phyloP scores from a whole-genome alignment of 2,888 invertebrate genomes.

The Oxytorus armatus region DNA sequence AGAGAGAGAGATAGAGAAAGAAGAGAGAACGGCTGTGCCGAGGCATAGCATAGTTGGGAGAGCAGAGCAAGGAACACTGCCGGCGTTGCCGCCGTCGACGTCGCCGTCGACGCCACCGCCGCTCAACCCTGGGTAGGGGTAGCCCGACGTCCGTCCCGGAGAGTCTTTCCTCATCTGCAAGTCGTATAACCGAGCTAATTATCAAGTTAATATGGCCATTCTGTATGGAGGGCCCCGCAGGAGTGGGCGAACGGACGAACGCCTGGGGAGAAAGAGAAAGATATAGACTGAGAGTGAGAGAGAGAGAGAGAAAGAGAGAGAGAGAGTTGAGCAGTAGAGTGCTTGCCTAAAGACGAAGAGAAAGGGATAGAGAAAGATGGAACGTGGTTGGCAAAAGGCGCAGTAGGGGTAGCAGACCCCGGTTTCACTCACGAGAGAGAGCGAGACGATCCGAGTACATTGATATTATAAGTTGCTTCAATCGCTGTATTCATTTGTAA shows the following conservation, averaged over 20 bases:
- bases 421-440: slow-evolving; percentile 74
- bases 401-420: slow-evolving; percentile 74
- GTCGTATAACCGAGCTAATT: slow-evolving; percentile 96
- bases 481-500: slow-evolving; percentile 90
- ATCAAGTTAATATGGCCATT: slow-evolving; percentile 95
- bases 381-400: slow-evolving; percentile 59
- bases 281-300: slow-evolving; percentile 68
- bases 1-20: slow-evolving; percentile 34
- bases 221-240: slow-evolving; percentile 87
- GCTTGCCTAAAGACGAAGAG: slow-evolving; percentile 45
- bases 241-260: slow-evolving; percentile 81
- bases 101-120: slow-evolving; percentile 73
- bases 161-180: slow-evolving; percentile 91
- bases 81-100: slow-evolving; percentile 67
- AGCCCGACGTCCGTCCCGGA: slow-evolving; percentile 84
- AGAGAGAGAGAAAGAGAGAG: slow-evolving; percentile 68
- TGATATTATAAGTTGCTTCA: slow-evolving; percentile 90
- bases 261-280: slow-evolving; percentile 62
- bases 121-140: slow-evolving; percentile 83
- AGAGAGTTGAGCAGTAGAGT: slow-evolving; percentile 49
- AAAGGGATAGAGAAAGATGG: slow-evolving; percentile 57
- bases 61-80: slow-evolving; percentile 83
- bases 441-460: slow-evolving; percentile 85
- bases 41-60: slow-evolving; percentile 80
- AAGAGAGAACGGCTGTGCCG: slow-evolving; percentile 73